These are phyloP conservation scores for Parambassis ranga DNA, from an alignment of 2,797 vertebrate species.

Conservation along the genomic window DNA sequence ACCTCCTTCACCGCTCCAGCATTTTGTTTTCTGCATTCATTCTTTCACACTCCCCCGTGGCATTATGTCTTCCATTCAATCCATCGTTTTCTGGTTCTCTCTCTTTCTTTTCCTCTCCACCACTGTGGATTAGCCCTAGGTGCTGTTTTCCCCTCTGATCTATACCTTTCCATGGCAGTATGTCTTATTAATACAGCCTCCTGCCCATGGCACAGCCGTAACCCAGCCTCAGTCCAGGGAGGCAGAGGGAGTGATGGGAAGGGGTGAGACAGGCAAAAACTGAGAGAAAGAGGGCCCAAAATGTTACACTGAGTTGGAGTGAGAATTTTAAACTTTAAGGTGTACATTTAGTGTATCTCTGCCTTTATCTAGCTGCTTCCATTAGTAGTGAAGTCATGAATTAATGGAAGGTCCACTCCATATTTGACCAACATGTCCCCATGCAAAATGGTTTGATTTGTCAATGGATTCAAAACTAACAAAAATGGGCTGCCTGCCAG, in stretches of 20 bases:
- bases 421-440: no score
- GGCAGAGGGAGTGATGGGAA: neutral
- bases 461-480: no score
- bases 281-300: neutral
- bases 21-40: conserved; percentile 52
- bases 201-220: conserved; percentile 56
- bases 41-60: conserved; percentile 44
- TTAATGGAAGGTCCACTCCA: no score
- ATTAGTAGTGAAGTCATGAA: no score
- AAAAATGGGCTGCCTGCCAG: no score
- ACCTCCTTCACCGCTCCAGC: conserved; percentile 40
- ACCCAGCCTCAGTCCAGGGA: conserved; percentile 39
- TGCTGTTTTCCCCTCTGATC: conserved; percentile 64
- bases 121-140: conserved; percentile 55
- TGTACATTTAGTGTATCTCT: no score
- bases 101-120: conserved; percentile 5
- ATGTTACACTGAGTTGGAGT: neutral
- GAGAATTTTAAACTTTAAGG: no score
- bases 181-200: conserved; percentile 69
- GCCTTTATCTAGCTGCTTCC: no score
- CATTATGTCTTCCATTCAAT: conserved; percentile 40
- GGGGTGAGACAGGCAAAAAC: neutral
- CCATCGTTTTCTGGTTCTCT: conserved; percentile 19
- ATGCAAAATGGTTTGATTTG: no score
- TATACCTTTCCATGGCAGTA: conserved; percentile 50